These are phyloP conservation scores for Myxocyprinus asiaticus DNA, from an alignment of 2,113 vertebrate genomes.

Conservation along the genomic window DNA sequence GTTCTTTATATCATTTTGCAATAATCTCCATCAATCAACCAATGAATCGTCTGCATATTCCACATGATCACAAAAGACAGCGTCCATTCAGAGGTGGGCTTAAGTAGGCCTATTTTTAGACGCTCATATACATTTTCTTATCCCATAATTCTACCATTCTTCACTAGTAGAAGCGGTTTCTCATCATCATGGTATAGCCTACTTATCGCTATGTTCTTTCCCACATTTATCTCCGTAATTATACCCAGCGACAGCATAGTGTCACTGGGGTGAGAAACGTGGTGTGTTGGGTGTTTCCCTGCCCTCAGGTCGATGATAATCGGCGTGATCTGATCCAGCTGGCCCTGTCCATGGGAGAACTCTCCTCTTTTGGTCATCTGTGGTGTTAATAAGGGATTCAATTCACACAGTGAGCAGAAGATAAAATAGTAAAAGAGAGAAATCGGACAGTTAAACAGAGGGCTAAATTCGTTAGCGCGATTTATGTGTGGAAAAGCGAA, in stretches of 20 bases:
- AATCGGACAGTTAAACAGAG: no score
- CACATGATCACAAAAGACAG: no score
- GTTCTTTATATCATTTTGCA: no score
- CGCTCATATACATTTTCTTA: no score
- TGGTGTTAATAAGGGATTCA: not conserved
- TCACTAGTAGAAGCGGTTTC: no score
- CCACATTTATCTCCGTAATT: slow-evolving; percentile 64
- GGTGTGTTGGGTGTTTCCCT: slow-evolving; percentile 34
- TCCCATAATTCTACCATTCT: no score
- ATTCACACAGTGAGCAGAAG: not conserved
- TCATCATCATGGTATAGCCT: no score
- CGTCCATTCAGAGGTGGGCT: no score
- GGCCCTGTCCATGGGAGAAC: slow-evolving; percentile 52
- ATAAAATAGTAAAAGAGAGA: not conserved
- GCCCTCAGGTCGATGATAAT: slow-evolving; percentile 60
- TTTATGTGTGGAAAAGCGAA: not conserved
- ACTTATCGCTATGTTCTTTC: slow-evolving; percentile 51
- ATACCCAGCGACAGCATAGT: slow-evolving; percentile 58
- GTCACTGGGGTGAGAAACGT: slow-evolving; percentile 57
- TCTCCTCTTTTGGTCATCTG: not conserved
- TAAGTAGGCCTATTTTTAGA: no score
- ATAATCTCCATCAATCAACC: no score
- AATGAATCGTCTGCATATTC: no score
- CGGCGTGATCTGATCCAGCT: slow-evolving; percentile 57
- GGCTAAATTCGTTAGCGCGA: no score